These are phyloP conservation scores for Parnassius mnemosyne DNA, from an alignment of 2,888 invertebrate genomes.

Conservation along the genomic window DNA sequence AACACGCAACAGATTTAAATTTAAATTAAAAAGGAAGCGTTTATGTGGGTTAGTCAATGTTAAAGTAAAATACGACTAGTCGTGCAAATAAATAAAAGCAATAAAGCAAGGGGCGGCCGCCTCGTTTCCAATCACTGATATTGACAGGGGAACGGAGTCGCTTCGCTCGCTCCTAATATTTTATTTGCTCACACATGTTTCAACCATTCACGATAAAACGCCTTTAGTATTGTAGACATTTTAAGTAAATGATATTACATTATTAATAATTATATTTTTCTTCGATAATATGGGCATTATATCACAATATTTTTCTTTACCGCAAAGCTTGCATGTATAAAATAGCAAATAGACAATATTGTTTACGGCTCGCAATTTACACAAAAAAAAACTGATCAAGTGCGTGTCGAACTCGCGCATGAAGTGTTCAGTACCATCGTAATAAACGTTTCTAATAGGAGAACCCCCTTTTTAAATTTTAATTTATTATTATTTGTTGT, in stretches of 20 bases:
- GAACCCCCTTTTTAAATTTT: too few relatives aligned
- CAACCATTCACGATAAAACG: slow-evolving; percentile 21
- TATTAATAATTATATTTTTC: too few relatives aligned
- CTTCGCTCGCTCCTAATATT: slow-evolving; percentile 35
- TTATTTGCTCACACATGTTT: slow-evolving; percentile 41
- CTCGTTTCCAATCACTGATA: slow-evolving; percentile 58
- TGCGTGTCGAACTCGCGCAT: too few relatives aligned
- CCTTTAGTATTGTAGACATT: not conserved
- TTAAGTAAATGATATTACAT: not conserved
- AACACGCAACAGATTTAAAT: slow-evolving; percentile 22
- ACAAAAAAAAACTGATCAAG: too few relatives aligned
- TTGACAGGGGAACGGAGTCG: slow-evolving; percentile 52
- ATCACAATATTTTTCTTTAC: too few relatives aligned
- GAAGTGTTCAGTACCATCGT: too few relatives aligned
- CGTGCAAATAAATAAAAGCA: slow-evolving; percentile 49
- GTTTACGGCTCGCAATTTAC: too few relatives aligned
- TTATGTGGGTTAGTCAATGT: slow-evolving; percentile 25
- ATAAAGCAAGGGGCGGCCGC: slow-evolving; percentile 43
- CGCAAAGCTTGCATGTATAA: too few relatives aligned
- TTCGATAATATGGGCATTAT: too few relatives aligned
- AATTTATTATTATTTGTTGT: too few relatives aligned
- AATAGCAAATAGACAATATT: too few relatives aligned
- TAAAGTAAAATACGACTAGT: slow-evolving; percentile 25
- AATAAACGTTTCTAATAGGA: too few relatives aligned
- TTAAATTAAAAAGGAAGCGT: slow-evolving; percentile 25